phyloP scores from a whole-genome alignment of 2,113 vertebrate species.

The Amphilophus citrinellus region DNA sequence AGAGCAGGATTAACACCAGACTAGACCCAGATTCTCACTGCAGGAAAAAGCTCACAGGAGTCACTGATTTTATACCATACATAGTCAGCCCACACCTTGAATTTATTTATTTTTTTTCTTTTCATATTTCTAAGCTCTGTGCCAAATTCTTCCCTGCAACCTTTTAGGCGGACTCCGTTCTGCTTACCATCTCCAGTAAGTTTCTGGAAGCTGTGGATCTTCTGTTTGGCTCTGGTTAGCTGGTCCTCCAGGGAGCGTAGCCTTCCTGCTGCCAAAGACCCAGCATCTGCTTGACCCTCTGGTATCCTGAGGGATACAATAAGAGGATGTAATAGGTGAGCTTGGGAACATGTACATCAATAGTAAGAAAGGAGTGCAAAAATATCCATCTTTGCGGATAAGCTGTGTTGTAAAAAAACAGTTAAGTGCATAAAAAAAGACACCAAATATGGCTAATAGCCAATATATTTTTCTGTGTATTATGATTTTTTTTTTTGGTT shows the following conservation, averaged over 20 bases:
- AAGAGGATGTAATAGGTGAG: slow-evolving; percentile 9
- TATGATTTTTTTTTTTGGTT: not conserved
- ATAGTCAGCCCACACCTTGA: slow-evolving; percentile 1
- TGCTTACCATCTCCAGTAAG: slow-evolving; percentile 88
- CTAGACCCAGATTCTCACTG: slow-evolving; percentile 19
- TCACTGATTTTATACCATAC: slow-evolving; percentile 15
- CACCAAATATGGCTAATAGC: not conserved
- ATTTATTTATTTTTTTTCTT: slow-evolving; percentile 6
- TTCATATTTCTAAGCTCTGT: slow-evolving; percentile 30
- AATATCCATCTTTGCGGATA: not conserved
- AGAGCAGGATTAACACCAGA: slow-evolving; percentile 19
- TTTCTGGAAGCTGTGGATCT: slow-evolving; percentile 96
- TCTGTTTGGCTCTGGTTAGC: slow-evolving; percentile 95
- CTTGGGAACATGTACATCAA: not conserved
- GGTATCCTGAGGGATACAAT: slow-evolving; percentile 86
- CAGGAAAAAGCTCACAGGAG: slow-evolving; percentile 40
- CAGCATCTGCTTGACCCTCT: slow-evolving; percentile 92
- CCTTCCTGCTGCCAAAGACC: slow-evolving; percentile 87
- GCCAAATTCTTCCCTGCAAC: slow-evolving; percentile 22
- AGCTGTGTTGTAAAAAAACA: not conserved
- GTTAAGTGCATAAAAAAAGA: not conserved
- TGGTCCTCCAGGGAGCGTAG: slow-evolving; percentile 95
- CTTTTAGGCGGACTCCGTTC: not conserved
- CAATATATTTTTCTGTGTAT: not conserved
- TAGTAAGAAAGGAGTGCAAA: not conserved